Base-by-base conservation (phyloP, 2,113 vertebrate species). In the Ellobius talpinus region DNA sequence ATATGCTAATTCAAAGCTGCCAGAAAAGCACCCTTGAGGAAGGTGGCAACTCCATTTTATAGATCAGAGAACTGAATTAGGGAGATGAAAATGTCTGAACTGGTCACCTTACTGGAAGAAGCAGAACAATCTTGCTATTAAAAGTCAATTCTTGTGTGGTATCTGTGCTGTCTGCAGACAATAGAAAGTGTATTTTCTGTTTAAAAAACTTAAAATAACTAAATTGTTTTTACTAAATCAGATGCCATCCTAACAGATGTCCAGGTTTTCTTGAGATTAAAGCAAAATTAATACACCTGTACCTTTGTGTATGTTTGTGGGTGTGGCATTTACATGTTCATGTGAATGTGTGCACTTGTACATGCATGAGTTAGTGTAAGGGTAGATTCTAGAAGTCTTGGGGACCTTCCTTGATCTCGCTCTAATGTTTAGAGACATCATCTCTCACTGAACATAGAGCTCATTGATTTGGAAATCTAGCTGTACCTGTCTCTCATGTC, bases 181-280 rank as follows among this genome's bases (percentile, higher is more conserved):
- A 73, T 24, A 33, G 50, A 65, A 13, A 90, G 61, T 42, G 42
- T n/a, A 29, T 74, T 55, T 68, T 77, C 52, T 39, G 84, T 92
- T 61, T 89, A 39, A 39, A 89, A 94, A 94, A 87, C 13, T 42
- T 91, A 72, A 93, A 91, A 87, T 84, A 21, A 84, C 42, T 82
- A 81, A 50, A 29, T n/a, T 78, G 45, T 47, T 66, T 66, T 66
- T 33, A 36, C 47, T 36, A 76, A n/a, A 45, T 74, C 33, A n/a
- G 14, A 87, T 89, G 68, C 26, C n/a, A 45, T 79, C 13, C 78
- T 79, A 58, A 55, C 29, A 92, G 68, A 78, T 14, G 47, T 91
- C 21, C 58, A 21, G 19, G 39, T 58, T 81, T 81, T 68, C 42
- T 23, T 65, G 74, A 92, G 66, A 42, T 33, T 14, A 78, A 76